phyloP scores from a whole-genome alignment of 2,113 vertebrate genomes.

The Trachemys scripta region DNA sequence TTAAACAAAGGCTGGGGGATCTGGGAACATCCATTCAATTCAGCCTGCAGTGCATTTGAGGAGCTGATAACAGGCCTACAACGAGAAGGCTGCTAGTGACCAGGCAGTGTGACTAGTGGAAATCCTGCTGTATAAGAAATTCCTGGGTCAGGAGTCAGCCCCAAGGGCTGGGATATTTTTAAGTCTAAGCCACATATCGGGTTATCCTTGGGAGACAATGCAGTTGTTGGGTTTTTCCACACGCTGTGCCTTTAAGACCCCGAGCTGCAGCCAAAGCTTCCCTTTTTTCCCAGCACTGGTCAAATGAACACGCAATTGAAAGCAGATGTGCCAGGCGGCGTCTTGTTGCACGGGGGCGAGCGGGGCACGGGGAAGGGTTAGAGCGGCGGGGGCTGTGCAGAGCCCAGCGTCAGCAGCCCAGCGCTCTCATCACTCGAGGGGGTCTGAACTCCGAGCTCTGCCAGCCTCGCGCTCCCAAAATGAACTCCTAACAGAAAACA shows the following conservation, averaged over 20 bases:
- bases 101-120: neutral
- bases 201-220: accelerated
- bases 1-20: neutral
- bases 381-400: neutral
- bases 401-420: conserved; percentile 55
- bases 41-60: neutral
- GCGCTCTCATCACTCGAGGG: conserved; percentile 49
- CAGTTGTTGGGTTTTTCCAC: neutral
- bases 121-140: neutral
- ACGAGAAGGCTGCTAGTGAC: neutral
- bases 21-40: neutral
- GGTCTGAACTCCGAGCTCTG: conserved; percentile 41
- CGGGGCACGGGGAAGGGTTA: conserved; percentile 42
- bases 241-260: conserved; percentile 65
- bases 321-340: conserved; percentile 66
- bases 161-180: neutral
- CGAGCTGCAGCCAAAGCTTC: neutral
- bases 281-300: conserved; percentile 63
- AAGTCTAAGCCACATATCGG: neutral
- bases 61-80: neutral
- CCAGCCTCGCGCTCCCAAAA: conserved; percentile 23
- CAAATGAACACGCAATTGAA: conserved; percentile 64
- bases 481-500: conserved; percentile 75
- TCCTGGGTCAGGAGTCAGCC: neutral
- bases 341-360: conserved; percentile 59